A percentile compares a stretch with the other conserved stretches of the same genome.
Conservation (phyloP, 2,888 invertebrate species). For the Conchocele bisecta region DNA sequence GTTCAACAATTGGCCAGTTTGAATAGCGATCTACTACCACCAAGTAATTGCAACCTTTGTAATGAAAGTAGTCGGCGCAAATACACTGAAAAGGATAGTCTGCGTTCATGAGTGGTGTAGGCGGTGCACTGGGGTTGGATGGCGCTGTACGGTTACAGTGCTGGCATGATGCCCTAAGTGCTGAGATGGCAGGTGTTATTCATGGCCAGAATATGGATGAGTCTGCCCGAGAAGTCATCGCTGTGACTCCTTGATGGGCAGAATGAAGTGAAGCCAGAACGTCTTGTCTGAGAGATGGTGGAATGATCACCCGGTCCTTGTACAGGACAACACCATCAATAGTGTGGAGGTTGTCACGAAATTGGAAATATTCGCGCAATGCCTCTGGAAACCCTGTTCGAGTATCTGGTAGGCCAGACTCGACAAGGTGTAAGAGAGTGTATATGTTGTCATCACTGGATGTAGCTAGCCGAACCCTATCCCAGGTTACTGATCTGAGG, state of each 20-base stretch:
- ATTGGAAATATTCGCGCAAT: slow-evolving; percentile 38
- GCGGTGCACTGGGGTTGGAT: slow-evolving; percentile 61
- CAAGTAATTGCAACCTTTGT: slow-evolving; percentile 54
- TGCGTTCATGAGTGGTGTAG: slow-evolving; percentile 33
- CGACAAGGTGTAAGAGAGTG: slow-evolving; percentile 27
- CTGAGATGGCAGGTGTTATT: slow-evolving; percentile 55
- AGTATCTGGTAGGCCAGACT: slow-evolving; percentile 23
- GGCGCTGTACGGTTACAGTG: slow-evolving; percentile 59
- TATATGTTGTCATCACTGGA: slow-evolving; percentile 50
- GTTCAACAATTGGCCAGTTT: slow-evolving; percentile 62
- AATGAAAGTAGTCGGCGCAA: slow-evolving; percentile 25
- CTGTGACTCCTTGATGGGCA: slow-evolving; percentile 65
- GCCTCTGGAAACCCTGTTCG: slow-evolving; percentile 18
- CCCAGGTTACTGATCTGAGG: slow-evolving; percentile 52
- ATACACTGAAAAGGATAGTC: slow-evolving; percentile 59
- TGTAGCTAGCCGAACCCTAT: slow-evolving; percentile 47
- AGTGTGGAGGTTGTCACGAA: slow-evolving; percentile 30
- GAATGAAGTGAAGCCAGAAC: slow-evolving; percentile 57
- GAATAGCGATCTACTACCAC: slow-evolving; percentile 61
- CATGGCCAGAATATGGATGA: slow-evolving; percentile 66
- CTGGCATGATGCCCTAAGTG: slow-evolving; percentile 35
- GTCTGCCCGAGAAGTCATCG: slow-evolving; percentile 60
- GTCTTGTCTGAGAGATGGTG: slow-evolving; percentile 47
- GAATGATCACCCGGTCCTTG: slow-evolving; percentile 62
- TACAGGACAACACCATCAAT: slow-evolving; percentile 53